Conservation (phyloP, 2,113 vertebrate species). For the Mungos mungo region DNA sequence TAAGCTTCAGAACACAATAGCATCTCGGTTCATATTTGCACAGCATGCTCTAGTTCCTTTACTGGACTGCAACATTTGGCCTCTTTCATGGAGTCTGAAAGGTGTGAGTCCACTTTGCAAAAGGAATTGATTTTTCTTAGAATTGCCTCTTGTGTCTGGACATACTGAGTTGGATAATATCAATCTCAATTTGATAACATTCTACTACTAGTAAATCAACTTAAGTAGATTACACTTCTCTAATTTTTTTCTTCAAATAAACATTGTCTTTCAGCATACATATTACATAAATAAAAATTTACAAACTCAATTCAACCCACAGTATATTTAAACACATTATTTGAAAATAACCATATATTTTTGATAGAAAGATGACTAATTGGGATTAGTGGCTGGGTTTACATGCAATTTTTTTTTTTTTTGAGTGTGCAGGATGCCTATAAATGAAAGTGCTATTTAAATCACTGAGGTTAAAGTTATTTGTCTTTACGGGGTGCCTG, state of each 20-base stretch:
- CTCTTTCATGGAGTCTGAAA: background rate
- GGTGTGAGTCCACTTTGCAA: background rate
- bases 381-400: background rate
- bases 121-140: background rate
- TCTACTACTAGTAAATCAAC: background rate
- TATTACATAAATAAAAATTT: background rate
- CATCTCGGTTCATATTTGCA: background rate
- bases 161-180: background rate
- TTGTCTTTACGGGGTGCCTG: background rate
- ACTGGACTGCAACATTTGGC: background rate
- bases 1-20: background rate
- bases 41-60: background rate
- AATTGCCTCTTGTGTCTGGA: background rate
- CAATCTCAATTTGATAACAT: background rate
- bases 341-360: conserved; percentile 11
- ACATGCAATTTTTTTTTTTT: background rate
- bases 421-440: background rate
- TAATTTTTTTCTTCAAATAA: conserved; percentile 48
- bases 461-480: background rate
- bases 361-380: background rate
- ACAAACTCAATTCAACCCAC: background rate
- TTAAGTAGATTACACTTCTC: background rate
- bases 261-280: background rate
- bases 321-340: background rate
- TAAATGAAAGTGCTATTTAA: conserved; percentile 8